Conservation (phyloP, 2,797 vertebrate species). For the Thripadectes ignobilis region DNA sequence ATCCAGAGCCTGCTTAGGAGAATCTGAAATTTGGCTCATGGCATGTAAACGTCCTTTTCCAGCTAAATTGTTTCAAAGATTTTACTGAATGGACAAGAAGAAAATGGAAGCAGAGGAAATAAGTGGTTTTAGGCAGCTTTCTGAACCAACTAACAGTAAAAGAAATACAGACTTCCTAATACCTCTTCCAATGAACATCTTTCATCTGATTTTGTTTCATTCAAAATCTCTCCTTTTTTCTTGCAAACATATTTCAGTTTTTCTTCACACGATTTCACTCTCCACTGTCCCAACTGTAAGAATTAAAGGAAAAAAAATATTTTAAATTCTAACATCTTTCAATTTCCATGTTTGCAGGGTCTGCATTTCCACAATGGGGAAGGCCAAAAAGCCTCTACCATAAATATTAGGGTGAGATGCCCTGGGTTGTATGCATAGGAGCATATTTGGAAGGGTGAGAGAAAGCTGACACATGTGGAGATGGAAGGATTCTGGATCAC, state of each 20-base stretch:
- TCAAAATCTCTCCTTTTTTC: conserved; percentile 81
- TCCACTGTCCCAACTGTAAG: conserved; percentile 83
- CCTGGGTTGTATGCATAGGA: background rate
- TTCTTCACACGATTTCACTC: conserved; percentile 78
- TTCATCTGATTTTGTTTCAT: conserved; percentile 64
- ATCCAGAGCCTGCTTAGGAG: background rate
- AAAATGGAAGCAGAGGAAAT: background rate
- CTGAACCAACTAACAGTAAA: background rate
- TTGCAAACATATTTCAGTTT: conserved; percentile 87
- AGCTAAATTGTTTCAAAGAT: background rate
- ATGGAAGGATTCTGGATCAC: background rate
- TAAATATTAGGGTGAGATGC: background rate
- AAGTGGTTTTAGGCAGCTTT: background rate
- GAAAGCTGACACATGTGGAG: background rate
- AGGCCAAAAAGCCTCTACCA: background rate
- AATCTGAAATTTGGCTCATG: background rate
- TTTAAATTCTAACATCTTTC: background rate
- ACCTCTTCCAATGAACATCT: conserved; percentile 83
- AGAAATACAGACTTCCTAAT: background rate
- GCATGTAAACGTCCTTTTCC: background rate
- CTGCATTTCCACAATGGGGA: background rate
- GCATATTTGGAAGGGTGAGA: background rate
- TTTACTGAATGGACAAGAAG: background rate
- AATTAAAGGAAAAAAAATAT: background rate
- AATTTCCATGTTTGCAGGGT: background rate